Conservation (phyloP, 2,888 invertebrate genomes). For the Tipula confusa region DNA sequence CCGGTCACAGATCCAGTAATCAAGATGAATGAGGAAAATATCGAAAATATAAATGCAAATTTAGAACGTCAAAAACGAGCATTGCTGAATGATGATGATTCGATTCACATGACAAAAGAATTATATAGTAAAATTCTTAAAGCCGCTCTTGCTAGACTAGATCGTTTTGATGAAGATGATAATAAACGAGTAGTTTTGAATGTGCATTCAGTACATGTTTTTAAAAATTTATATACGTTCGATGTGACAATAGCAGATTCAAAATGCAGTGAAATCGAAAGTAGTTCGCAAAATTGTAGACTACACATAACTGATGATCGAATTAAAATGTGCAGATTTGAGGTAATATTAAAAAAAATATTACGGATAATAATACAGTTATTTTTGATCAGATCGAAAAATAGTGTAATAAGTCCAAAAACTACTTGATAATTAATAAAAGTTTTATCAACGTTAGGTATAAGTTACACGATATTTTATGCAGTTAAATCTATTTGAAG, state of each 20-base stretch:
- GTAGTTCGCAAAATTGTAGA: neutral
- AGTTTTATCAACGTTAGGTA: neutral
- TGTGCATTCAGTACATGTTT: neutral
- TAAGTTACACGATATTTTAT: too few relatives aligned
- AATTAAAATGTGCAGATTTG: neutral
- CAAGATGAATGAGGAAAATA: neutral
- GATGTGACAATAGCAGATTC: neutral
- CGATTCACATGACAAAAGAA: neutral
- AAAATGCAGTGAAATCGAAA: neutral
- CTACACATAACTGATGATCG: neutral
- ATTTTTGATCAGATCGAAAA: neutral
- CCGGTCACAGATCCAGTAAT: neutral
- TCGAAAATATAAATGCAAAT: neutral
- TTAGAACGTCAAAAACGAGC: neutral
- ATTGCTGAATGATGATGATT: neutral
- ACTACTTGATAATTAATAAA: neutral
- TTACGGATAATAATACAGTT: neutral
- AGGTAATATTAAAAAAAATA: neutral
- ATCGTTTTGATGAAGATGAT: neutral
- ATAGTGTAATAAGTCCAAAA: neutral
- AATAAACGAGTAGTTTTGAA: neutral
- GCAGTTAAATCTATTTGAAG: too few relatives aligned
- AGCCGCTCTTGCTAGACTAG: neutral
- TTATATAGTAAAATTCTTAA: neutral
- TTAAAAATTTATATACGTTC: neutral